A percentile compares a stretch with the other conserved stretches of the same genome.
phyloP scores from a whole-genome alignment of 2,888 invertebrate species.

The Epinotia ramella region DNA sequence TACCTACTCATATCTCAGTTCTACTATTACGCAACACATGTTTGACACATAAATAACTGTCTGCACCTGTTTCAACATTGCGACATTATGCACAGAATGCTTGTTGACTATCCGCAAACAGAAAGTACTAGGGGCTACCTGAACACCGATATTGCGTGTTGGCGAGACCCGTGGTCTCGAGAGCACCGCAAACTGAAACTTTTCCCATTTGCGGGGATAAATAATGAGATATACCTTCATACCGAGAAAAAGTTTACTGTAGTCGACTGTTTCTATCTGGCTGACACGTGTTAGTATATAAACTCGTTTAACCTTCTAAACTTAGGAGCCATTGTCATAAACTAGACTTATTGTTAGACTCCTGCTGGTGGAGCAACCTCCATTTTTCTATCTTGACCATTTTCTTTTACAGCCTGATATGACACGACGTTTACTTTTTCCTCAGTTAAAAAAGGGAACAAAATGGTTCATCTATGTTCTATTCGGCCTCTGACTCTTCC shows the following conservation, averaged over 20 bases:
- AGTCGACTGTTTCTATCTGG: too few species aligned
- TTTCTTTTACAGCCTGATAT: too few species aligned
- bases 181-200: slow-evolving; percentile 30
- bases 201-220: slow-evolving; percentile 24
- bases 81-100: slow-evolving; percentile 4
- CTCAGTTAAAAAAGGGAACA: too few species aligned
- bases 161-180: slow-evolving; percentile 7
- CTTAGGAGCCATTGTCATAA: too few species aligned
- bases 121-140: background rate
- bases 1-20: too few species aligned
- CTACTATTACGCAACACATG: background rate
- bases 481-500: too few species aligned
- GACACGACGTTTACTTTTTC: too few species aligned
- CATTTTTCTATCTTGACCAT: too few species aligned
- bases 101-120: slow-evolving; percentile 9
- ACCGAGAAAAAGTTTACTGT: background rate
- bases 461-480: too few species aligned
- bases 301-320: background rate
- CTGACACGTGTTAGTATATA: background rate
- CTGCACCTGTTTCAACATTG: slow-evolving; percentile 5
- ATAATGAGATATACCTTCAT: background rate
- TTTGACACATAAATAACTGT: background rate
- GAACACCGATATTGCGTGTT: slow-evolving; percentile 25
- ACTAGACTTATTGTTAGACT: too few species aligned
- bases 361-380: too few species aligned